Evolutionary conservation across 1,140 invertebrate genomes (phyloP).

Genomic region (Leptinotarsa lineolata): DNA sequence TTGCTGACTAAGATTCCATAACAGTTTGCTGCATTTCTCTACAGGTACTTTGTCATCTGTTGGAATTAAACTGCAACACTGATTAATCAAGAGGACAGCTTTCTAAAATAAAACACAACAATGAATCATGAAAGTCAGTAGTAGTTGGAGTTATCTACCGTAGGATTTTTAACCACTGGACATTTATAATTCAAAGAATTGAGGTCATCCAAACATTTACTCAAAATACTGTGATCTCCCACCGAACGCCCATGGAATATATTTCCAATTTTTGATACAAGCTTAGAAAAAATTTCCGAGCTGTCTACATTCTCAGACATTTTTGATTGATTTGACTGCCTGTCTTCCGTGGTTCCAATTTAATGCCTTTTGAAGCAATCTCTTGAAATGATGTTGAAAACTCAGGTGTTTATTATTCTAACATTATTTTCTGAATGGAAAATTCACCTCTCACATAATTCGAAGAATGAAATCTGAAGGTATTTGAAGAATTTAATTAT

Average conservation of each 20-base stretch:
- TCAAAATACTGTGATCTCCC: constrained; percentile 55
- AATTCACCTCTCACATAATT: too few species aligned
- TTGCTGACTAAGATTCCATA: constrained; percentile 54
- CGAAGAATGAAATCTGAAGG: too few species aligned
- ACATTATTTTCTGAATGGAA: too few species aligned
- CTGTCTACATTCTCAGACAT: constrained; percentile 34
- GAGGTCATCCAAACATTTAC: constrained; percentile 55
- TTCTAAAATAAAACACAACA: constrained; percentile 48
- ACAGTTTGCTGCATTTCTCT: constrained; percentile 56
- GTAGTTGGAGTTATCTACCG: constrained; percentile 50
- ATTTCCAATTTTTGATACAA: constrained; percentile 53
- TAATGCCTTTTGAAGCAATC: too few species aligned
- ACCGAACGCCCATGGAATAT: constrained; percentile 50
- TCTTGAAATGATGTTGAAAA: too few species aligned
- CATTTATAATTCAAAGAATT: constrained; percentile 56
- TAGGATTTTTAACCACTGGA: constrained; percentile 49
- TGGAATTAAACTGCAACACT: constrained; percentile 55
- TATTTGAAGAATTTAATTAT: too few species aligned
- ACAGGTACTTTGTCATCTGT: constrained; percentile 55
- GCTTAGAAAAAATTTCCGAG: constrained; percentile 45
- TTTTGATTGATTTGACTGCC: background rate
- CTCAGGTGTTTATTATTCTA: too few species aligned
- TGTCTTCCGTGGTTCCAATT: too few species aligned
- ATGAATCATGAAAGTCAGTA: background rate
- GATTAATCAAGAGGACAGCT: constrained; percentile 56